Evolutionary conservation across 1,140 invertebrate species (phyloP).

Genomic region (Panagrolaimus sp.): DNA sequence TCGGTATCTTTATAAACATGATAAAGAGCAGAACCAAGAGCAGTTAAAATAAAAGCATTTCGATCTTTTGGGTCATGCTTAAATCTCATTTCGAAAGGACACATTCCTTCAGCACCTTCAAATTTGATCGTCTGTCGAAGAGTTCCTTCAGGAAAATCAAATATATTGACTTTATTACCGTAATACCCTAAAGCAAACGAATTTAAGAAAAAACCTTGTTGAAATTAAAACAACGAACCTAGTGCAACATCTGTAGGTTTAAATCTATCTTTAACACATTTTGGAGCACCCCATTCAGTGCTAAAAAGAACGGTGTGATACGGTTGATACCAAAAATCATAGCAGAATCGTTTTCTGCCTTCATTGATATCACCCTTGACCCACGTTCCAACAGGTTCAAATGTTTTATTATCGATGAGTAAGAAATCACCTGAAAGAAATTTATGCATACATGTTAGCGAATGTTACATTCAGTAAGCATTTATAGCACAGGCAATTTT

Average conservation of each 20-base stretch:
- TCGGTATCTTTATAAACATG: conserved; percentile 62
- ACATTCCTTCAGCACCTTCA: conserved; percentile 70
- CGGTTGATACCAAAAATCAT: conserved; percentile 86
- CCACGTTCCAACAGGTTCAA: conserved; percentile 67
- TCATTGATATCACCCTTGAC: conserved; percentile 45
- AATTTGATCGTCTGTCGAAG: conserved; percentile 77
- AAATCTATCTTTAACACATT: conserved; percentile 74
- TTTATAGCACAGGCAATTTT: no score
- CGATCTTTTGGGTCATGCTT: conserved; percentile 77
- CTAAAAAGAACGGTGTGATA: conserved; percentile 81
- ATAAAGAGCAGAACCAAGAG: conserved; percentile 71
- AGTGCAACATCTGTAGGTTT: conserved; percentile 64
- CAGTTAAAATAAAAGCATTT: conserved; percentile 78
- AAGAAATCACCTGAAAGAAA: conserved; percentile 72
- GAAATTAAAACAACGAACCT: conserved; percentile 55
- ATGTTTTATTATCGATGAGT: conserved; percentile 75
- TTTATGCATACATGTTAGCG: no score
- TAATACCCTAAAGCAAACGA: conserved; percentile 66
- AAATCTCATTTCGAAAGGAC: conserved; percentile 87
- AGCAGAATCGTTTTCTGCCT: conserved; percentile 60
- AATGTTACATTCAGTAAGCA: no score
- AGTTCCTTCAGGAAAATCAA: conserved; percentile 76
- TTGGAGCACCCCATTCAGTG: conserved; percentile 84
- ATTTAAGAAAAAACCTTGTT: conserved; percentile 29
- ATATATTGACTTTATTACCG: conserved; percentile 78